phyloP scores from a whole-genome alignment of 2,113 vertebrate species.

The Nanger granti region DNA sequence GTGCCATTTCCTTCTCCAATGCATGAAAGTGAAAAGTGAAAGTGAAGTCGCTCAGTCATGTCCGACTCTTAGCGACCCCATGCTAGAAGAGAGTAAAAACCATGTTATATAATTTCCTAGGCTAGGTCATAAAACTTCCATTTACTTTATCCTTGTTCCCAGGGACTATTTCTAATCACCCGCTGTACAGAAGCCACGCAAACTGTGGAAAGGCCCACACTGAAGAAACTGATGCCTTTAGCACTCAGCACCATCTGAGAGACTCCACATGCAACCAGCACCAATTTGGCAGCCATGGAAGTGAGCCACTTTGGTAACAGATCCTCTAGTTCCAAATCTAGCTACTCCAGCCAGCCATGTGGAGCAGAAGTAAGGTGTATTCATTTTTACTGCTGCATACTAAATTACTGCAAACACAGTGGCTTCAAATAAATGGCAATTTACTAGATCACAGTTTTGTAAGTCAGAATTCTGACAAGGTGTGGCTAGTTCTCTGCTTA shows the following conservation, averaged over 20 bases:
- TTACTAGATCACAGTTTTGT: not conserved
- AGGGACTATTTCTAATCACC: not conserved
- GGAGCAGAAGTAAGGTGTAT: not conserved
- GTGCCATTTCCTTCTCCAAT: no score
- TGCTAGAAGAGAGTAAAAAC: not conserved
- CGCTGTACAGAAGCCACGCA: not conserved
- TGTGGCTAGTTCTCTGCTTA: not conserved
- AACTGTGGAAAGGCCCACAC: not conserved
- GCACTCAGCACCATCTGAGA: not conserved
- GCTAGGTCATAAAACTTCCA: not conserved
- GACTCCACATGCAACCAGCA: not conserved
- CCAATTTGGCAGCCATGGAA: not conserved
- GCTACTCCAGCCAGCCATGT: not conserved
- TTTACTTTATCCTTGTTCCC: not conserved
- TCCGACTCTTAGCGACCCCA: no score
- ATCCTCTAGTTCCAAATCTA: not conserved
- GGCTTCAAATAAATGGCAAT: not conserved
- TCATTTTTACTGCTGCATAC: not conserved
- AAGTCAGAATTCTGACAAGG: not conserved
- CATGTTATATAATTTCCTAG: not conserved
- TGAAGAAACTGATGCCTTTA: not conserved
- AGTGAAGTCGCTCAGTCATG: no score
- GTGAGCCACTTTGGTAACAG: not conserved
- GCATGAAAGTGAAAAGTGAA: no score
- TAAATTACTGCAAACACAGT: not conserved